Evolutionary conservation across 2,888 invertebrate genomes (phyloP), one percentile per base, ranked within the genome.

Genomic region (Cantharis nigra): DNA sequence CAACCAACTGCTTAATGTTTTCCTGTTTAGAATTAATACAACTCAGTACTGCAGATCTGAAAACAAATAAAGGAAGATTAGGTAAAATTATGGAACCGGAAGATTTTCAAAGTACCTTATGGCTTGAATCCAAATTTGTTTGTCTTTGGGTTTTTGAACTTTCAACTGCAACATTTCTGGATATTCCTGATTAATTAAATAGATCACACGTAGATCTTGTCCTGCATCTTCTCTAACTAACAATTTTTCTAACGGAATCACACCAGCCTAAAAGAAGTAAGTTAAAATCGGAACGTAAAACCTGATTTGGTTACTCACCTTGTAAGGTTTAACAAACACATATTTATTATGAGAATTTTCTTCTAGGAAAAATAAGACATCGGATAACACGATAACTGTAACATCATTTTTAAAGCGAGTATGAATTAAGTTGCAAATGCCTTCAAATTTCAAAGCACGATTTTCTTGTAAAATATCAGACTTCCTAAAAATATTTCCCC

Each of bases 121-220:
- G 63, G 95, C 93, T 85, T 94, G 94, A 86, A 98, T 96, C 98
- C 98, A 98, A 11, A 92, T 90, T 85, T 95, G 94, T 86, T 97
- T 95, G 84, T 98, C 97, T 87, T 96, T 96, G 30, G 97, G 97
- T 80, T 95, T 92, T 85, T 96, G 95, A 26, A 94, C 93, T 85
- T 97, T 93, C 72, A 98, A 90, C 87, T 98, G 98, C 87, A 98
- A 98, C 98, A 98, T 98, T 90, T 98, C 98, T 0, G 98, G 98
- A 86, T 95, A 96, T 4, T 93, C 92, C 5, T 97, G 96, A 85
- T 97, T 97, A 83, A 98, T 97, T 74, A 98, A 92, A 89, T 98
- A 98, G 84, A 98, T 93, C 0, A 97, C 96, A 3, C 95, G 91
- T 3, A 94, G 94, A 85, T 96, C 96, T 75, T 95, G 95, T 73